phyloP scores from a whole-genome alignment of 2,113 vertebrate species.

The Taurulus bubalis region DNA sequence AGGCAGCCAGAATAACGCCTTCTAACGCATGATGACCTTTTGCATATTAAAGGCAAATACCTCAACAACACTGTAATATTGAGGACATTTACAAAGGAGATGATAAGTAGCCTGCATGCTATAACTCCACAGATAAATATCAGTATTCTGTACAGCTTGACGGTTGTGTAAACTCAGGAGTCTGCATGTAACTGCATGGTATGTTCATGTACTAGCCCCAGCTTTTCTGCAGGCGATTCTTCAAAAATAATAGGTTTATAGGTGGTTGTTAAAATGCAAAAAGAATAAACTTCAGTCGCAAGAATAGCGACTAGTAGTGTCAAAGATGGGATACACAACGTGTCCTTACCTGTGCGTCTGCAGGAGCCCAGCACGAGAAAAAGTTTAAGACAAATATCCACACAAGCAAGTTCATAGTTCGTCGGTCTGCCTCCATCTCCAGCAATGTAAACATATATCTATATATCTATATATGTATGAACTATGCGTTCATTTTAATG shows the following conservation, averaged over 20 bases:
- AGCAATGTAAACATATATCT: background rate
- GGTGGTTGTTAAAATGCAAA: background rate
- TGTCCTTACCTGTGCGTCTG: constrained; percentile 64
- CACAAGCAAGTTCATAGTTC: constrained; percentile 9
- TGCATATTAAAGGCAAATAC: background rate
- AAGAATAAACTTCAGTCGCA: background rate
- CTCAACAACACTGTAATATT: background rate
- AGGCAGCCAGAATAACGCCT: background rate
- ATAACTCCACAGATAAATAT: background rate
- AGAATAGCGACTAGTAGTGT: background rate
- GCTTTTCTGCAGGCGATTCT: background rate
- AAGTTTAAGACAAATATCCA: constrained; percentile 55
- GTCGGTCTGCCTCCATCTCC: constrained; percentile 1
- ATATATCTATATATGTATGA: too few relatives aligned
- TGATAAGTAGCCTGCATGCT: background rate
- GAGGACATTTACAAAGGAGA: background rate
- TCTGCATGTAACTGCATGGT: background rate
- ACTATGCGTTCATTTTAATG: background rate
- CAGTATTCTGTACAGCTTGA: background rate
- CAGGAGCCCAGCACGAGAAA: constrained; percentile 37
- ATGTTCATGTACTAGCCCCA: background rate
- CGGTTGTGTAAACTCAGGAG: background rate
- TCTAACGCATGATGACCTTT: too few relatives aligned
- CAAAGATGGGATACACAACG: background rate
- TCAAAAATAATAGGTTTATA: background rate